Evolutionary conservation across 2,888 invertebrate species (phyloP), one percentile per base, ranked within the genome.

Genomic region (Gastrophysa polygoni): DNA sequence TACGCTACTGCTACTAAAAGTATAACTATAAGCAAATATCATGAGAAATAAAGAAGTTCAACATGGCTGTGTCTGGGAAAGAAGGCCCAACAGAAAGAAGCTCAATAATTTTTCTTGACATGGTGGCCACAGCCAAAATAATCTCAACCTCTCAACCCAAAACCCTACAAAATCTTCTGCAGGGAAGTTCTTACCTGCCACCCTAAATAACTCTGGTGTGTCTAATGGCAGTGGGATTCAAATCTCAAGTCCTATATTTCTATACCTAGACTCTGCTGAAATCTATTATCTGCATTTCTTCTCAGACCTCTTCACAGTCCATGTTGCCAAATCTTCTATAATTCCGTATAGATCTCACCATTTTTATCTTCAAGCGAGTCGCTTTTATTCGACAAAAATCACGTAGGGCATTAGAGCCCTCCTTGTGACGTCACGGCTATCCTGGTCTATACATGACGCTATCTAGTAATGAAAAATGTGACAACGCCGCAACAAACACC

Each of bases 401-500:
- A 24, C 24, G 3, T 24, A 24, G 24, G 7, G 3, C 24, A 24
- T 24, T 24, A 24, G 24, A n/a, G n/a, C n/a, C n/a, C n/a, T n/a
- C n/a, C n/a, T n/a, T n/a, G n/a, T n/a, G n/a, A n/a, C n/a, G n/a
- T n/a, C n/a, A n/a, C n/a, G n/a, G n/a, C n/a, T n/a, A n/a, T n/a
- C n/a, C n/a, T n/a, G n/a, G n/a, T n/a, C n/a, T n/a, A 24, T 24
- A 3, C 7, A 24, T 24, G 24, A 24, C 7, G 24, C 7, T 24
- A 17, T 48, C 32, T 17, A 17, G 17, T 14, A 32, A 24, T n/a
- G 7, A 32, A 24, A 24, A 47, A 49, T 11, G 28, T 43, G 59
- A 38, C 63, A 63, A 63, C 63, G 44, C 43, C 47, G 43, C 60
- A 49, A n/a, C 20, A 56, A 43, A 54, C 60, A 57, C 62, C 63